phyloP scores from a whole-genome alignment of 2,888 invertebrate genomes.

The Alloplasta piceator region DNA sequence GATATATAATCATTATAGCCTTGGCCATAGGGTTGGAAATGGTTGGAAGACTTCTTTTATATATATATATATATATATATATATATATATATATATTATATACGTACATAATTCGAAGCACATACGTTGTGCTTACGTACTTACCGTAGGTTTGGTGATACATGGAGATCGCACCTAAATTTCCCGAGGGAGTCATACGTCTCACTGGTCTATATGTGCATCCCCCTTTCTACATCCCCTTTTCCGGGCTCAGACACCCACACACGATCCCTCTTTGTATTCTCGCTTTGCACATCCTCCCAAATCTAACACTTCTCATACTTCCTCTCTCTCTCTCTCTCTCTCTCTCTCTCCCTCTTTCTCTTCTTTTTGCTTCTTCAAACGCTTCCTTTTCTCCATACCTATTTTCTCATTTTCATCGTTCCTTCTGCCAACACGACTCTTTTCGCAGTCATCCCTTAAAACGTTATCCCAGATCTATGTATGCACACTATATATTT shows the following conservation, averaged over 20 bases:
- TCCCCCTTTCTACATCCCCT: slow-evolving; percentile 60
- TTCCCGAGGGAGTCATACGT: slow-evolving; percentile 78
- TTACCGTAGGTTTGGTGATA: slow-evolving; percentile 75
- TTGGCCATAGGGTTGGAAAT: no score
- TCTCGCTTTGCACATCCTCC: not conserved
- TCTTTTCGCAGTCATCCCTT: slow-evolving; percentile 51
- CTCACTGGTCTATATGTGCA: slow-evolving; percentile 59
- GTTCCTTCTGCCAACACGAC: slow-evolving; percentile 4
- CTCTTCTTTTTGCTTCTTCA: slow-evolving; percentile 14
- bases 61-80: no score
- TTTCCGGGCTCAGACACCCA: slow-evolving; percentile 3
- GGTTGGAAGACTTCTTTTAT: no score
- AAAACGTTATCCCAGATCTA: slow-evolving; percentile 37
- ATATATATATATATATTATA: no score
- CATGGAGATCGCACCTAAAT: slow-evolving; percentile 80
- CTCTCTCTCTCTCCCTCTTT: slow-evolving; percentile 6
- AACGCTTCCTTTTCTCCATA: slow-evolving; percentile 33
- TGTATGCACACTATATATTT: not conserved
- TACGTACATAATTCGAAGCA: slow-evolving; percentile 60
- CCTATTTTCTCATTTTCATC: slow-evolving; percentile 50
- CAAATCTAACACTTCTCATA: slow-evolving; percentile 12
- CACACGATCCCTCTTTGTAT: slow-evolving; percentile 19
- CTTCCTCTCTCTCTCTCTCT: slow-evolving; percentile 24
- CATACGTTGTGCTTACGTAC: slow-evolving; percentile 73
- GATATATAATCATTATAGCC: no score